Conservation (phyloP, 2,888 invertebrate genomes). For the Volucella zonaria region DNA sequence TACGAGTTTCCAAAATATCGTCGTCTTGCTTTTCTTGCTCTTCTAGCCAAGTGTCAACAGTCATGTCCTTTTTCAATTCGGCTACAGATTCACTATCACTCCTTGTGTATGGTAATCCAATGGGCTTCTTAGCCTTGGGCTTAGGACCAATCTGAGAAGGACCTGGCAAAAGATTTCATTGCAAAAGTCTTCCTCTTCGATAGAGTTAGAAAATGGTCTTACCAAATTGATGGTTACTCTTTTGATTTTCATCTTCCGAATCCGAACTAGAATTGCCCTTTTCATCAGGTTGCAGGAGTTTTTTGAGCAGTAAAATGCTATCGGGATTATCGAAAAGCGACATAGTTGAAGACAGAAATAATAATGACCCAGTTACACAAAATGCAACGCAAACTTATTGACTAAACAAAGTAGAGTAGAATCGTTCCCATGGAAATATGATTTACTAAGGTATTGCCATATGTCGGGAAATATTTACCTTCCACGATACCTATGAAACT, state of each 20-base stretch:
- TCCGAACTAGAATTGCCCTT: constrained; percentile 78
- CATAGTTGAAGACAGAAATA: constrained; percentile 76
- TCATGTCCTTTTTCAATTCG: constrained; percentile 61
- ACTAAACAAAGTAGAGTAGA: constrained; percentile 24
- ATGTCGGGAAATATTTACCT: too few relatives aligned
- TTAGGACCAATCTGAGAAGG: constrained; percentile 82
- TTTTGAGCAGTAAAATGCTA: constrained; percentile 77
- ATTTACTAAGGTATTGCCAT: too few relatives aligned
- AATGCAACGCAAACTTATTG: constrained; percentile 6
- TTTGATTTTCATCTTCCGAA: constrained; percentile 77
- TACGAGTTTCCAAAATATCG: constrained; percentile 85
- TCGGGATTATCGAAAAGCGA: constrained; percentile 80
- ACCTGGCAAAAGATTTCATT: constrained; percentile 77
- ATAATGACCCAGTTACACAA: background rate
- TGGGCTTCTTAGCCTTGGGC: constrained; percentile 24
- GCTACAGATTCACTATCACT: background rate
- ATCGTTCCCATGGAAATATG: too few relatives aligned
- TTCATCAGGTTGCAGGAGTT: constrained; percentile 78
- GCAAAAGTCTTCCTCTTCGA: background rate
- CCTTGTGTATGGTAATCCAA: constrained; percentile 47
- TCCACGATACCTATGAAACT: too few relatives aligned
- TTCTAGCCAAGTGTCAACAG: constrained; percentile 80
- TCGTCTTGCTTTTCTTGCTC: constrained; percentile 84
- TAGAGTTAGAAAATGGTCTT: constrained; percentile 66
- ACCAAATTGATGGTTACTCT: constrained; percentile 76